Conservation (phyloP, 2,113 vertebrate genomes). For the Struthio camelus region DNA sequence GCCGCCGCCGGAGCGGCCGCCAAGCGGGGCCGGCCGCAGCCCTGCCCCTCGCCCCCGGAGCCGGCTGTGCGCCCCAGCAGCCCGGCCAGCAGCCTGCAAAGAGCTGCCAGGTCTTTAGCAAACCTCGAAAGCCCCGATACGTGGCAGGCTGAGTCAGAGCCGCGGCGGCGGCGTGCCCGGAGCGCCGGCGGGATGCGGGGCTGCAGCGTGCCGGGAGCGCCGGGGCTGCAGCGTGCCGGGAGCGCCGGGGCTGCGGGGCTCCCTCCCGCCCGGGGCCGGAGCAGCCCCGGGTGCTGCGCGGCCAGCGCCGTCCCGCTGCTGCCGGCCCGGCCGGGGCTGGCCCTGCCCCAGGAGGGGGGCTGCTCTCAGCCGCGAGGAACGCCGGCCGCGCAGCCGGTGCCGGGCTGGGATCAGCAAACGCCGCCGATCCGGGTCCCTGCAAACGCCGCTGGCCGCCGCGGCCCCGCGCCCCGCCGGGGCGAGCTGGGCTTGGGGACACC, state of each 20-base stretch:
- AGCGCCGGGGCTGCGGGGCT: no score
- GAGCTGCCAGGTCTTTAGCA: neutral
- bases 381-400: fast-evolving
- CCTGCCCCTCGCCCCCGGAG: neutral
- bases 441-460: no score
- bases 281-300: fast-evolving
- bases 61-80: neutral
- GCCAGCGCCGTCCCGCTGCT: fast-evolving
- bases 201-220: no score
- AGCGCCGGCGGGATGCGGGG: neutral
- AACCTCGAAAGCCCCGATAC: slow-evolving; percentile 30
- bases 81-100: neutral
- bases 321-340: neutral
- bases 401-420: neutral
- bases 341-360: neutral
- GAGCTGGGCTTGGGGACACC: no score
- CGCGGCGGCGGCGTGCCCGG: neutral
- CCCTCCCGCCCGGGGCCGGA: no score
- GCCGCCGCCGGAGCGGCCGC: neutral
- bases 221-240: no score
- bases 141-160: neutral
- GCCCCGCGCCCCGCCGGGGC: no score
- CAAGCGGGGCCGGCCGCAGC: neutral
- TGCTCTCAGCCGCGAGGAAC: no score
- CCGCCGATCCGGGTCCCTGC: no score